Evolutionary conservation across 2,797 vertebrate species (phyloP).

Genomic region (Morus bassanus): DNA sequence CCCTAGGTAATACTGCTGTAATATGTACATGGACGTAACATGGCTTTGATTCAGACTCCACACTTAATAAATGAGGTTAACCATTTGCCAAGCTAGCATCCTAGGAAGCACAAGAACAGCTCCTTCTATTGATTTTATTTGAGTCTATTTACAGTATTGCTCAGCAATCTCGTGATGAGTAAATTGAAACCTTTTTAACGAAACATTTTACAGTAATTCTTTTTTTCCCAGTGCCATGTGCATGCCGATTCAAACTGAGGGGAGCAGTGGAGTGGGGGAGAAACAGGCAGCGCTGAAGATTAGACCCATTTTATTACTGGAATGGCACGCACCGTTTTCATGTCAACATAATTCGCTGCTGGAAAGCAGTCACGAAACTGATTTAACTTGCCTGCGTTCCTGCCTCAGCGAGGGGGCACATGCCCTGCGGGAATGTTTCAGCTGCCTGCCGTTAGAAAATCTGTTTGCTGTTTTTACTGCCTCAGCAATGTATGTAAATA

Average conservation of each 20-base stretch:
- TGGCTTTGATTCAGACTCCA: background rate
- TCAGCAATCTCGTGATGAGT: constrained; percentile 40
- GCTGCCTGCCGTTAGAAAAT: constrained; percentile 74
- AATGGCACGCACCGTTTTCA: constrained; percentile 47
- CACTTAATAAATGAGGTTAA: constrained; percentile 28
- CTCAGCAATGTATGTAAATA: constrained; percentile 81
- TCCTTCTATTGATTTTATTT: constrained; percentile 1
- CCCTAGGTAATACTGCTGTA: background rate
- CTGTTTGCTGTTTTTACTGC: constrained; percentile 74
- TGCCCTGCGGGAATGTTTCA: constrained; percentile 69
- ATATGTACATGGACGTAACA: background rate
- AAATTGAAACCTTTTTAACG: constrained; percentile 67
- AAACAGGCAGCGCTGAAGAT: background rate
- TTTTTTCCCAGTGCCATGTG: background rate
- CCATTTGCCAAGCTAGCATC: background rate
- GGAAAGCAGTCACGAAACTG: constrained; percentile 33
- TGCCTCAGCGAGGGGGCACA: constrained; percentile 50
- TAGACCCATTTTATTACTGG: constrained; percentile 62
- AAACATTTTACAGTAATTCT: constrained; percentile 22
- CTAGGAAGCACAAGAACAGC: background rate
- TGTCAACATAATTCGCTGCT: background rate
- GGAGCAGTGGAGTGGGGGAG: background rate
- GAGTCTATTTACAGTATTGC: constrained; percentile 19
- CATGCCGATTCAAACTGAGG: background rate
- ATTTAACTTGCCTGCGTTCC: constrained; percentile 60